Evolutionary conservation across 1,140 invertebrate genomes (phyloP).

Genomic region (Belonocnema kinseyi): DNA sequence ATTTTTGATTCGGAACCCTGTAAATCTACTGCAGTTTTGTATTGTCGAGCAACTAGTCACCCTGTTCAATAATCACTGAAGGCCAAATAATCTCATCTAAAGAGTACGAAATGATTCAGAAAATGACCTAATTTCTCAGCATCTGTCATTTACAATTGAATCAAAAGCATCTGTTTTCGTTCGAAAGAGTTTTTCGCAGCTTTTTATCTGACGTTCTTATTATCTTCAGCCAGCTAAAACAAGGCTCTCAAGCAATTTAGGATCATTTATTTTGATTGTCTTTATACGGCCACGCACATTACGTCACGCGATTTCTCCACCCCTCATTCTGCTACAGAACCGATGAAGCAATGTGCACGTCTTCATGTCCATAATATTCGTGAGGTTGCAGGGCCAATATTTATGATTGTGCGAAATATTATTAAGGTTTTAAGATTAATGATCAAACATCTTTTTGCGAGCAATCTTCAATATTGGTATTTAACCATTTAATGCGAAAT

Average conservation of each 20-base stretch:
- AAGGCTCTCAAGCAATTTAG: slow-evolving; percentile 56
- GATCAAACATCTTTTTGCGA: too few relatives aligned
- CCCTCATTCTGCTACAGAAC: slow-evolving; percentile 22
- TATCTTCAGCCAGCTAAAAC: slow-evolving; percentile 44
- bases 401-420: too few relatives aligned
- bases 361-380: too few relatives aligned
- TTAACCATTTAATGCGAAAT: too few relatives aligned
- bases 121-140: background rate
- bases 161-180: background rate
- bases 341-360: background rate
- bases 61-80: too few relatives aligned
- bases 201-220: slow-evolving; percentile 12
- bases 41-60: too few relatives aligned
- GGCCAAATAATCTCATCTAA: too few relatives aligned
- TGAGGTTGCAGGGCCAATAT: too few relatives aligned
- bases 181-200: slow-evolving; percentile 12
- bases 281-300: slow-evolving; percentile 53
- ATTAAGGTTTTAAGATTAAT: too few relatives aligned
- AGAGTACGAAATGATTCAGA: background rate
- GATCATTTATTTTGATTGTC: slow-evolving; percentile 61
- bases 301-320: slow-evolving; percentile 54
- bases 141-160: background rate
- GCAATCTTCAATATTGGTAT: too few relatives aligned
- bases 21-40: too few relatives aligned
- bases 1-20: too few relatives aligned